Evolutionary conservation across 2,113 vertebrate genomes (phyloP).

Genomic region (Rhabdornis inornatus): DNA sequence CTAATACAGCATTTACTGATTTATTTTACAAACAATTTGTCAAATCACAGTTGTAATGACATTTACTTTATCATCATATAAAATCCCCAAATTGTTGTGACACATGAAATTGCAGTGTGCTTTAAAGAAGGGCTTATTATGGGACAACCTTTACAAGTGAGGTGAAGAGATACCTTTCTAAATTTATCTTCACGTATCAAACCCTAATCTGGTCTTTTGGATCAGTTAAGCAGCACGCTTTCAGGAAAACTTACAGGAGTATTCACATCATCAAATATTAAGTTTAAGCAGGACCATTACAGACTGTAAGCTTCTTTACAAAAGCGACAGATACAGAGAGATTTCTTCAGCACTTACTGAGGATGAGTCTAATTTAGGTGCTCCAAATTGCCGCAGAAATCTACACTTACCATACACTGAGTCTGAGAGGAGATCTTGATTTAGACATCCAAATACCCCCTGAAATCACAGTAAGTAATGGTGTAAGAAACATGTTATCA

Average conservation of each 20-base stretch:
- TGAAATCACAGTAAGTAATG: background rate
- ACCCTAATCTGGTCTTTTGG: background rate
- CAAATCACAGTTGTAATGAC: background rate
- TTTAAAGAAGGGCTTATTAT: background rate
- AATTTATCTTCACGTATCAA: background rate
- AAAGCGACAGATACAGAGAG: background rate
- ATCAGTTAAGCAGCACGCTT: background rate
- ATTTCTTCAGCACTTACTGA: background rate
- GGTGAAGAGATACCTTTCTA: background rate
- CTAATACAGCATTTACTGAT: background rate
- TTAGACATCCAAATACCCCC: background rate
- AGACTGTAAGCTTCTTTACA: background rate
- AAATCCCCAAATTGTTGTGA: background rate
- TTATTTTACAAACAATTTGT: background rate
- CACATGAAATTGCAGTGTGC: background rate
- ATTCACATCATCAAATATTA: background rate
- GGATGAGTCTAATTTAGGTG: background rate
- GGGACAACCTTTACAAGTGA: background rate
- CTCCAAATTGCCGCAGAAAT: background rate
- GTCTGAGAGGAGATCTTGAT: background rate
- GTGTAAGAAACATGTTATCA: background rate
- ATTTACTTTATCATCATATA: background rate
- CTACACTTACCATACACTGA: background rate
- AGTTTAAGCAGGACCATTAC: background rate
- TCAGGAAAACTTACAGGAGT: background rate